Evolutionary conservation across 30 jellyfish, hydroid and myxozoan species (phyloP).

Genomic region (Cassiopea xamachana): DNA sequence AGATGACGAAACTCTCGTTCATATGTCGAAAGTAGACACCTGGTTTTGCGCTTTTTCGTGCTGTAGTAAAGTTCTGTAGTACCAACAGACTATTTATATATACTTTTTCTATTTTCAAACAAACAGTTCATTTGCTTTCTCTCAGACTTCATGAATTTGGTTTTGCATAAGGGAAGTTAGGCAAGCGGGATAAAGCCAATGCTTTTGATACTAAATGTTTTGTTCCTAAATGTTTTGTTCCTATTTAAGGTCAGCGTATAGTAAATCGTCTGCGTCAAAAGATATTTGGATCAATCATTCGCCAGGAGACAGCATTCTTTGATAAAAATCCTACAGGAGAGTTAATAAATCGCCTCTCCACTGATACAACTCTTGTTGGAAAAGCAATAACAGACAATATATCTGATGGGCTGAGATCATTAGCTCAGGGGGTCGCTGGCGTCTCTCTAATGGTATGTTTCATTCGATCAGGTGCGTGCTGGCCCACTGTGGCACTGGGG

Average conservation of each 20-base stretch:
- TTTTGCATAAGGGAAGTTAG: no score
- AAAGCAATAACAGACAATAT: constrained; percentile 96
- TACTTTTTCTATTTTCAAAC: no score
- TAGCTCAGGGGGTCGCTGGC: constrained; percentile 96
- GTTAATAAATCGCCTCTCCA: constrained; percentile 89
- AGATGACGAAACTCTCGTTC: no score
- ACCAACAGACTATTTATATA: no score
- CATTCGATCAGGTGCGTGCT: not conserved
- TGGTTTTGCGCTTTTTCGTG: no score
- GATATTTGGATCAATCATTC: constrained; percentile 76
- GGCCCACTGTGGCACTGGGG: no score
- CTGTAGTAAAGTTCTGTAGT: no score
- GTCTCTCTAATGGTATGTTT: constrained; percentile 87
- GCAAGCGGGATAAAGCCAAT: no score
- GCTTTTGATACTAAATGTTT: no score
- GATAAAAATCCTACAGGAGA: constrained; percentile 98
- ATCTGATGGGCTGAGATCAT: constrained; percentile 95
- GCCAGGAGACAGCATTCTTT: constrained; percentile 97
- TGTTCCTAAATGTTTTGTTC: not conserved
- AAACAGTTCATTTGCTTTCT: no score
- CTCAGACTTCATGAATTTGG: no score
- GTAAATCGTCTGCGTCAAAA: constrained; percentile 83
- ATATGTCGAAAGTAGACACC: no score
- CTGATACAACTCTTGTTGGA: constrained; percentile 96
- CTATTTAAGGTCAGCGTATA: constrained; percentile 87